Evolutionary conservation across 2,113 vertebrate species (phyloP), one percentile per base, ranked within the genome.

Genomic region (Spea bombifrons): DNA sequence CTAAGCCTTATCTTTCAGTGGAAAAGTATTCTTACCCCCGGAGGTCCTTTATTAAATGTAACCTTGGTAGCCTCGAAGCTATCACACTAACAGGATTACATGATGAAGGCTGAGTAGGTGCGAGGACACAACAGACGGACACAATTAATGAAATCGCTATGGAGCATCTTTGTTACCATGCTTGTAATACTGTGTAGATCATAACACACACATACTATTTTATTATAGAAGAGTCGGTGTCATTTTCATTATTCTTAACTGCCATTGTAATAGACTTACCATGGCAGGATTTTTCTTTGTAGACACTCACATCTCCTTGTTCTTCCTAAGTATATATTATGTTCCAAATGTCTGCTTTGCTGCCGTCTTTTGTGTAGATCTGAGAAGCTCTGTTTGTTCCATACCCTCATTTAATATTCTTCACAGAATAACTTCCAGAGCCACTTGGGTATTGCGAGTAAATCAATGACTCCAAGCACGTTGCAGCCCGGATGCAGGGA

Each of bases 401-500:
- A 73, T 9, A 61, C 47, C 47, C 71, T 79, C 70, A 67, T 79
- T 79, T 79, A 67, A 73, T 79, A 79, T 79, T 79, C 77, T 79
- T 73, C 50, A 66, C 77, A 79, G 70, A 73, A 79, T 57, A 73
- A 66, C 77, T 79, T 66, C 59, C 47, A 50, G 50, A 66, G 77
- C 46, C 70, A 73, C 77, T 73, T 47, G 77, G 77, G 70, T 16
- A 79, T 79, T 79, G 70, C 49, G 61, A 73, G 77, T 67, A 79
- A 79, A 79, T 79, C 70, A 79, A 73, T 79, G 77, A 79, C 70
- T 72, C 76, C 47, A 53, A 73, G 77, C 77, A 79, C 77, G 77
- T 79, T 79, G 77, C 77, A 53, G 71, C 71, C 67, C 17, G 63
- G 77, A 73, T 73, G 49, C 77, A 30, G 63, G 77, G 77, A 79